Conservation (phyloP, 2,888 invertebrate genomes). For the Sthenelais limicola region DNA sequence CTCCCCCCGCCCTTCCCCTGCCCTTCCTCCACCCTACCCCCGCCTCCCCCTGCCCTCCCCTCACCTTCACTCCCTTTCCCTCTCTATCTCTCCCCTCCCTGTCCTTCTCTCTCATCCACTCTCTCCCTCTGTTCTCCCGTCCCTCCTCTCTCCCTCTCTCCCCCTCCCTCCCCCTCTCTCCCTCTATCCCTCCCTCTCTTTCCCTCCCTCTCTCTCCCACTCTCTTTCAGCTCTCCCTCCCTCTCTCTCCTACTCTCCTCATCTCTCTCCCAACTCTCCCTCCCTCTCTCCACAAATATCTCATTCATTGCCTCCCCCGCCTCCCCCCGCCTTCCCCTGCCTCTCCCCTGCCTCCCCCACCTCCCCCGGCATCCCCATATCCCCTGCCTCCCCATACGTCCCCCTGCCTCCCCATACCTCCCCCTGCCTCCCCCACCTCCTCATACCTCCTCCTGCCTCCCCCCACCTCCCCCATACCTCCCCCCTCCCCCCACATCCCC, state of each 20-base stretch:
- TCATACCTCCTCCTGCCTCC: too few relatives aligned
- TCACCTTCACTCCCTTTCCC: too few relatives aligned
- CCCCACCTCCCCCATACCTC: too few relatives aligned
- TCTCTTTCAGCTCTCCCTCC: neutral
- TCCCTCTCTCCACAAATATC: neutral
- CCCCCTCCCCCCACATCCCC: too few relatives aligned
- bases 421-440: too few relatives aligned
- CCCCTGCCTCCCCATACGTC: neutral
- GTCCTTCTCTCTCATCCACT: too few relatives aligned
- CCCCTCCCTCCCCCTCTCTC: neutral
- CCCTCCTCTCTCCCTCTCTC: neutral
- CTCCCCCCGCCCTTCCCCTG: neutral
- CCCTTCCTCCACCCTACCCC: conserved; percentile 1
- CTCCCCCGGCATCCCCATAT: too few relatives aligned
- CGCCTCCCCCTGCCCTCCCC: neutral
- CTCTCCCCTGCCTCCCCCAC: too few relatives aligned
- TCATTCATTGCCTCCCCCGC: neutral
- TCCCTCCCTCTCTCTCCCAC: neutral
- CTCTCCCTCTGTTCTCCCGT: neutral
- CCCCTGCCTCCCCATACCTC: conserved; percentile 17
- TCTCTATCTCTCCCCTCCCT: neutral
- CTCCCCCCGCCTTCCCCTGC: conserved; percentile 5
- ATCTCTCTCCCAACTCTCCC: neutral
- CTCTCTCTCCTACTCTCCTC: neutral
- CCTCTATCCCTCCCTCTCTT: neutral